Base-by-base conservation (phyloP, 2,888 invertebrate genomes). In the Lacanobia wlatinum region DNA sequence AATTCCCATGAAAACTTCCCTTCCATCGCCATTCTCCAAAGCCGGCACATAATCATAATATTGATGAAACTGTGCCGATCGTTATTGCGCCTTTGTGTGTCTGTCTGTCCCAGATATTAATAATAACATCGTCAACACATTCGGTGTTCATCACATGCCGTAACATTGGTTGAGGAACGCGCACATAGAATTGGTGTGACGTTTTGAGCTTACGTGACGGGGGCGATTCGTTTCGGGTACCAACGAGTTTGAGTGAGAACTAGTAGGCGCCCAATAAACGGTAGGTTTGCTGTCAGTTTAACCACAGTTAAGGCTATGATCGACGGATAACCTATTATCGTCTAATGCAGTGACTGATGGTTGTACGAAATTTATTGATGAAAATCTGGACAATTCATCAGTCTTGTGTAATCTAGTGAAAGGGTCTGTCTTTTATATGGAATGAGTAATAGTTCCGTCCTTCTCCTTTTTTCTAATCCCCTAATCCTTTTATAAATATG, bases 61-160 rank as follows among this genome's bases (percentile, higher is more conserved):
- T 84, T 84, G 69, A 76, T 76, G 68, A 55, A 82, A 73, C 65
- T 66, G 75, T 73, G 61, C 67, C 70, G 76, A 75, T 76, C 68
- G 72, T 79, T 82, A 82, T 82, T 78, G 65, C 73, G 50, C 59
- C 72, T 73, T 64, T 80, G 72, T 74, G 53, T 75, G 76, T 84
- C 68, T 78, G 74, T 73, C 21, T 83, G 63, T 74, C 40, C n/a
- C 75, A 82, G 70, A 85, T 84, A 86, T 88, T 88, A 87, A 87
- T 88, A 87, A 86, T 78, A 80, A 77, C 80, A 81, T 76, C 80
- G 70, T 76, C 81, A 80, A 84, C 82, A 86, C 74, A 84, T 84
- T 85, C 80, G 73, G 72, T 69, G 83, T 85, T 86, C 84, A 83
- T 89, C 84, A 78, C 65, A 73, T 66, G 70, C 77, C 80, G 76